These are phyloP conservation scores for Drosophila mojavensis DNA, from an alignment of 1,140 invertebrate genomes.

Conservation along the genomic window DNA sequence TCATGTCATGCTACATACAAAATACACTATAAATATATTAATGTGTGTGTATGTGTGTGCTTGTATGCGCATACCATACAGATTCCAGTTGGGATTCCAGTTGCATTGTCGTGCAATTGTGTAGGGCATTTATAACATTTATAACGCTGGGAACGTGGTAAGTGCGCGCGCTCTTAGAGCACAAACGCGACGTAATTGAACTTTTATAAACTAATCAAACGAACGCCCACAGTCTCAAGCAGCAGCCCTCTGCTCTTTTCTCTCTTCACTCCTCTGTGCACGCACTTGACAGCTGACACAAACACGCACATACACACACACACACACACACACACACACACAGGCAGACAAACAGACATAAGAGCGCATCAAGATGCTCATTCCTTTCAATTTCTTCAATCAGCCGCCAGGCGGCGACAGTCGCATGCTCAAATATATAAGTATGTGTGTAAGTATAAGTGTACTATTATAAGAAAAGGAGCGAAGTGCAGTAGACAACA, in stretches of 20 bases:
- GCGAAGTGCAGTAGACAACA: conserved; percentile 39
- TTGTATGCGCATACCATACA: conserved; percentile 8
- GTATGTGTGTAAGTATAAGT: conserved; percentile 13
- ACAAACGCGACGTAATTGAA: conserved; percentile 63
- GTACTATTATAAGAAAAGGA: conserved; percentile 38
- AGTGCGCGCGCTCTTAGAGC: conserved; percentile 59
- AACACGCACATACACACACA: conserved; percentile 17
- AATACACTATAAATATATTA: not conserved
- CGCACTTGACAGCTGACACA: conserved; percentile 44
- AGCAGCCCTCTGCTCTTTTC: conserved; percentile 1
- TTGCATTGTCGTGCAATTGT: conserved; percentile 74
- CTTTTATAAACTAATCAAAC: conserved; percentile 81
- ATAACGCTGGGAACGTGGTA: conserved; percentile 42
- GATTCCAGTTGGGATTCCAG: conserved; percentile 36
- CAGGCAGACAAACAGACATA: not conserved
- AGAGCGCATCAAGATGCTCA: conserved; percentile 32
- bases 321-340: conserved; percentile 27
- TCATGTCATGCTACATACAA: conserved; percentile 43
- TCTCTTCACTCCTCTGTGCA: conserved; percentile 11
- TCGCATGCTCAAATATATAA: conserved; percentile 50
- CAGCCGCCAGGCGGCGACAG: conserved; percentile 46
- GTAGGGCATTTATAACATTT: conserved; percentile 65
- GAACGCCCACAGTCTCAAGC: conserved; percentile 39
- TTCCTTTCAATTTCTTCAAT: conserved; percentile 67
- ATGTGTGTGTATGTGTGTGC: no score